Conservation (phyloP, 2,797 vertebrate genomes). For the Amniataba percoides region DNA sequence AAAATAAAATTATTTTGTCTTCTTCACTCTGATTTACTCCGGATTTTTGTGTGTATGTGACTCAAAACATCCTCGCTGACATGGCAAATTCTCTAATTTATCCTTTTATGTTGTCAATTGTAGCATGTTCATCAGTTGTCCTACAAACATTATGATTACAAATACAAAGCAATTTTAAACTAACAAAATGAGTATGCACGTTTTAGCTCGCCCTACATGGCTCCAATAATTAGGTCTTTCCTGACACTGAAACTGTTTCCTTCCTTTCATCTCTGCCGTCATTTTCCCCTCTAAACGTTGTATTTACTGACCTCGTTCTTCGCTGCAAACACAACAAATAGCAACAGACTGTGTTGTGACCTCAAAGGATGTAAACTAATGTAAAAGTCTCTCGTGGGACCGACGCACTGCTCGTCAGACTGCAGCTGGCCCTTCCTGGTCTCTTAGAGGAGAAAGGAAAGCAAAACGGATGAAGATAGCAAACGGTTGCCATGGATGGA, state of each 20-base stretch:
- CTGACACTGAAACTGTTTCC: conserved; percentile 55
- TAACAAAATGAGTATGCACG: neutral
- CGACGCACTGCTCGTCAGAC: neutral
- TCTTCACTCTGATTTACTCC: neutral
- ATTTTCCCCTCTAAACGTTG: conserved; percentile 14
- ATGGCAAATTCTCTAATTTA: neutral
- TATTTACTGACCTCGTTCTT: neutral
- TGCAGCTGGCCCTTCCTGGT: conserved; percentile 19
- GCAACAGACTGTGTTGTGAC: neutral
- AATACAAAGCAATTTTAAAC: neutral
- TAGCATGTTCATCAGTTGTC: neutral
- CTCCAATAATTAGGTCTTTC: conserved; percentile 57
- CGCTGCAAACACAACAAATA: conserved; percentile 3
- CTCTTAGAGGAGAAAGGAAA: neutral
- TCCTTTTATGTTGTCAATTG: neutral
- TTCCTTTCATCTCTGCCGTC: conserved; percentile 54
- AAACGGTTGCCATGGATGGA: neutral
- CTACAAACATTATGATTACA: neutral
- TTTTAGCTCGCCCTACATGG: neutral
- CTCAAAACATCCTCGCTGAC: neutral
- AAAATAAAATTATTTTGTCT: conserved; percentile 25
- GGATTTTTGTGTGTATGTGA: neutral
- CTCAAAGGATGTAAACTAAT: conserved; percentile 14
- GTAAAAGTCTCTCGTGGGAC: neutral
- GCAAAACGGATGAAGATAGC: neutral